phyloP scores from a whole-genome alignment of 1,140 invertebrate species.

The Sycophila sp. region DNA sequence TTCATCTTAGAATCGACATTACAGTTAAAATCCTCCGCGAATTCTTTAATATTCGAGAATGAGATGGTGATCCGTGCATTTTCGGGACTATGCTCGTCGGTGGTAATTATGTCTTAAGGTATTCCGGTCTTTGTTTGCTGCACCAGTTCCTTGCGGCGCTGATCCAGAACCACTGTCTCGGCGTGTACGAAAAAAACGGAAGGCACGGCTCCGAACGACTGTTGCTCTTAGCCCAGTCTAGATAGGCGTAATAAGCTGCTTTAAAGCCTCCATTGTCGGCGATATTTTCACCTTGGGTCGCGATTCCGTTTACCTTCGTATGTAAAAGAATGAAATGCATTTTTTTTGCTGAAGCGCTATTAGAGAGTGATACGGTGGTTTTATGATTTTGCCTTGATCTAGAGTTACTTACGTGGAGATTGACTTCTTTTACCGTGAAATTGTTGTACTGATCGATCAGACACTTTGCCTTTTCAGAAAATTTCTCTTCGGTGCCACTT shows the following conservation, averaged over 20 bases:
- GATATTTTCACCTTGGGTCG: constrained; percentile 73
- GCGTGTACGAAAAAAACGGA: constrained; percentile 65
- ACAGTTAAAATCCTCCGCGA: constrained; percentile 88
- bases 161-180: constrained; percentile 75
- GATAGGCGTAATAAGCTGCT: constrained; percentile 69
- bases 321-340: no score
- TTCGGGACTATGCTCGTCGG: constrained; percentile 81
- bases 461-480: constrained; percentile 71
- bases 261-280: constrained; percentile 73
- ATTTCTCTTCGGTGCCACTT: constrained; percentile 68
- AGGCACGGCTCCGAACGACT: constrained; percentile 53
- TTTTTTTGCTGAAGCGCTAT: no score
- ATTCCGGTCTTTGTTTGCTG: constrained; percentile 66
- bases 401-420: constrained; percentile 64
- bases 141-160: constrained; percentile 70
- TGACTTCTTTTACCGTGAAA: constrained; percentile 69
- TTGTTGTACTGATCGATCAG: constrained; percentile 78
- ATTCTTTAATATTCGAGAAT: constrained; percentile 89
- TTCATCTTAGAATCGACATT: constrained; percentile 85
- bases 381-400: neutral
- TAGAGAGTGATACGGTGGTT: no score
- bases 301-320: constrained; percentile 68
- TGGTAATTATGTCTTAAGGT: constrained; percentile 67
- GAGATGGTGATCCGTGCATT: constrained; percentile 87
- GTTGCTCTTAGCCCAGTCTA: constrained; percentile 58